Percentiles rank a stretch among this genome's conserved stretches.
Evolutionary conservation across 2,797 vertebrate species (phyloP).

Genomic region (Argyrosomus regius): DNA sequence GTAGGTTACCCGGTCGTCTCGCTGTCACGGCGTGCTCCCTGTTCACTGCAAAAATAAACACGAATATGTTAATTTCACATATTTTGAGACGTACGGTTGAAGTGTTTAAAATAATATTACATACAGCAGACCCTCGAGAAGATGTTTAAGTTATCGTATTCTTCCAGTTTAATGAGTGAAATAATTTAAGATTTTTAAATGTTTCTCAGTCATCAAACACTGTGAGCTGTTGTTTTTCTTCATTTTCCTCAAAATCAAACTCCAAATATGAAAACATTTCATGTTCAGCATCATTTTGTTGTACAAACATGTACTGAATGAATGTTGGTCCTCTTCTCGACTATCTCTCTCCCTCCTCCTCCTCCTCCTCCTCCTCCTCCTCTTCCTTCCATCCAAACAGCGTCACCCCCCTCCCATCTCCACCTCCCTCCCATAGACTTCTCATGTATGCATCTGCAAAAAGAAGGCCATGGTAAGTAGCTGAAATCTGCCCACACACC

Average conservation of each 20-base stretch:
- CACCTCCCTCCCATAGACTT: constrained; percentile 98
- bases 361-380: constrained; percentile 49
- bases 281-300: neutral
- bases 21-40: neutral
- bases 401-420: constrained; percentile 93
- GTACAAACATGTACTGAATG: constrained; percentile 27
- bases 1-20: constrained; percentile 42
- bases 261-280: neutral
- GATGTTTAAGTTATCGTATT: neutral
- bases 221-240: neutral
- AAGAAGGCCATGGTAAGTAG: constrained; percentile 96
- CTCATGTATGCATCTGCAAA: constrained; percentile 99
- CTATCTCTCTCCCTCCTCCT: constrained; percentile 69
- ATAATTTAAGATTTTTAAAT: neutral
- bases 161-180: neutral
- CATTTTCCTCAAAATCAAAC: neutral
- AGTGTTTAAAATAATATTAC: neutral
- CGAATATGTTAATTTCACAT: neutral
- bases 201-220: neutral
- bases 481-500: constrained; percentile 77
- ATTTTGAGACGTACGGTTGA: neutral
- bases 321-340: constrained; percentile 87
- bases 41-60: neutral
- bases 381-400: constrained; percentile 71
- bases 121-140: neutral